Base-by-base conservation (phyloP, 1,140 invertebrate species). In the Drosophila orosa region DNA sequence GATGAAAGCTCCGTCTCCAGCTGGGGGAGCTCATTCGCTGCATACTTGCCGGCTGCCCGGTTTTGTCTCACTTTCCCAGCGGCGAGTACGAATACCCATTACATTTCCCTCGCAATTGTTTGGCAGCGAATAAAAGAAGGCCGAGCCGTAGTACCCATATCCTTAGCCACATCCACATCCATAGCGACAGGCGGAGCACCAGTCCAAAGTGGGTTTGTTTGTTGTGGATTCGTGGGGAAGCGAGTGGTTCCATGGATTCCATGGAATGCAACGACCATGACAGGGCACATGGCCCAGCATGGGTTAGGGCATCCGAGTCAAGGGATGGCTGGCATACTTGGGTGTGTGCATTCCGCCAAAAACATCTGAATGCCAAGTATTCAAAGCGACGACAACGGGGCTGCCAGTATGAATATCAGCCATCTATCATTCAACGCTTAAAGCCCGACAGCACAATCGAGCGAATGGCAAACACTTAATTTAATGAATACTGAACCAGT, bases 51-150 rank as follows among this genome's bases (percentile, higher is more conserved):
- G 44, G 56, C 24, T 17, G 29, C 61, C 65, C 60, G 50, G 58
- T 79, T 78, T 79, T 58, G 75, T 62, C 69, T 79, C 63, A 65
- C 56, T 62, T 74, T 83, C 59, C 63, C 45, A 74, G 40, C 80
- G 72, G 80, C 69, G 73, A 82, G 80, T 74, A 79, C 69, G 73
- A 82, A 75, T 74, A 79, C 65, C 54, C 42, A 71, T 84, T 79
- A 57, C 35, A 71, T 79, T 84, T 79, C 57, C 60, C 75, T 58
- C 33, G 22, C 67, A 71, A 83, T 84, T 84, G 80, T 84, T 84
- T 80, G 75, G 71, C 63, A 52, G 60, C 63, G 80, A 75, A 84
- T 83, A 78, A 83, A 83, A 74, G 55, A 78, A 83, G 62, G 8
- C 27, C 56, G 9, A 71, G 66, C 52, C 35, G 7, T 15, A 66